Conservation (phyloP, 2,888 invertebrate species). For the Ormyrus pomaceus region DNA sequence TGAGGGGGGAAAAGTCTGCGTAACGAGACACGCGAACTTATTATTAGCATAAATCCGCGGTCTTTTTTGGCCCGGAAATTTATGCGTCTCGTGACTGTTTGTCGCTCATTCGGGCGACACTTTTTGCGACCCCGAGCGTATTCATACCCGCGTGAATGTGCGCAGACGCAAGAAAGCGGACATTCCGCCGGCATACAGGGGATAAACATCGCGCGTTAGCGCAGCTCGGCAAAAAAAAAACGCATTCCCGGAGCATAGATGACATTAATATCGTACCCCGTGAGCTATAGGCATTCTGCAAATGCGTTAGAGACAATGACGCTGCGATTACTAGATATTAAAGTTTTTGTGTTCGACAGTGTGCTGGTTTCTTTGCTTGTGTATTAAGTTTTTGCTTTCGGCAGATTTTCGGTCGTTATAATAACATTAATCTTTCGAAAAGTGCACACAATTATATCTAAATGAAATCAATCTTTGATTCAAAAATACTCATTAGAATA, state of each 20-base stretch:
- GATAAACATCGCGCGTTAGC: slow-evolving; percentile 31
- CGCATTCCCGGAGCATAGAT: neutral
- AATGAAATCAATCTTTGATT: no score
- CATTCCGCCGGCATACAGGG: slow-evolving; percentile 29
- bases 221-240: neutral
- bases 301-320: no score
- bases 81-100: slow-evolving; percentile 37
- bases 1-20: neutral
- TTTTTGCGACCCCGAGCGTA: slow-evolving; percentile 1
- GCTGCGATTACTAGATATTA: no score
- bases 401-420: no score
- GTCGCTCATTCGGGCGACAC: slow-evolving; percentile 32
- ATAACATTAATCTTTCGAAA: no score
- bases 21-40: slow-evolving; percentile 34
- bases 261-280: neutral
- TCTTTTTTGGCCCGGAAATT: neutral
- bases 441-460: no score
- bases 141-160: neutral
- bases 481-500: no score
- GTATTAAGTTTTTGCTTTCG: no score
- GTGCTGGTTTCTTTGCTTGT: no score
- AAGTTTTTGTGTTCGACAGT: no score
- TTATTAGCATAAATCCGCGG: slow-evolving; percentile 24
- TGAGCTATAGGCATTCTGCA: neutral
- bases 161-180: slow-evolving; percentile 25